A percentile compares a stretch with the other conserved stretches of the same genome.
These are phyloP conservation scores for Manduca sexta DNA, from an alignment of 1,140 invertebrate species.

Conservation along the genomic window DNA sequence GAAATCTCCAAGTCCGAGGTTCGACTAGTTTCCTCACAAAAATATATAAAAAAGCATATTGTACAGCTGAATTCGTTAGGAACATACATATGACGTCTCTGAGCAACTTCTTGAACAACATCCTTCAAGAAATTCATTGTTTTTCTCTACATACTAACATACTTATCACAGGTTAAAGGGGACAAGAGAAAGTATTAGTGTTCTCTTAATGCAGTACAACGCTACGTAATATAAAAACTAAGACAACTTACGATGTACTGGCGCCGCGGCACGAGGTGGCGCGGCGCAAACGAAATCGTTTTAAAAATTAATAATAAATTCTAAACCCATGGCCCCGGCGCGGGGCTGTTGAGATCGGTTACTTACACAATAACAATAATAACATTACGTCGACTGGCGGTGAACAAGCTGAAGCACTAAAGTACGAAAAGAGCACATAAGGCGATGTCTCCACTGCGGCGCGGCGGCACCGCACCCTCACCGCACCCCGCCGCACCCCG, in stretches of 20 bases:
- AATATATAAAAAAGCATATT: slow-evolving; percentile 48
- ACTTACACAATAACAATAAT: slow-evolving; percentile 52
- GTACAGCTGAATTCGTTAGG: slow-evolving; percentile 64
- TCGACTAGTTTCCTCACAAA: slow-evolving; percentile 53
- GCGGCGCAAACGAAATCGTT: slow-evolving; percentile 30
- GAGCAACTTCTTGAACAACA: slow-evolving; percentile 61
- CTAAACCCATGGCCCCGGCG: slow-evolving; percentile 50
- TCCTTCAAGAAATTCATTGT: slow-evolving; percentile 56
- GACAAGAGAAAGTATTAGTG: slow-evolving; percentile 70
- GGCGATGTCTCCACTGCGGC: slow-evolving; percentile 16
- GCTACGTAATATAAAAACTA: slow-evolving; percentile 51
- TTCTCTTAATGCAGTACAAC: slow-evolving; percentile 59
- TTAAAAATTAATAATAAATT: slow-evolving; percentile 50
- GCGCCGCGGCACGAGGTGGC: slow-evolving; percentile 21
- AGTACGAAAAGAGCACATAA: slow-evolving; percentile 29
- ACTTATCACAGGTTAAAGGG: slow-evolving; percentile 72
- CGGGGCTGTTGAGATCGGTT: slow-evolving; percentile 64
- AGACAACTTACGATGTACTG: slow-evolving; percentile 56
- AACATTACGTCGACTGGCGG: slow-evolving; percentile 44
- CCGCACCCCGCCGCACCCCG: slow-evolving; percentile 6
- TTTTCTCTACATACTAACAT: slow-evolving; percentile 55
- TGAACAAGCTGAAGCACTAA: slow-evolving; percentile 44
- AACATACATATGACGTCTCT: slow-evolving; percentile 58
- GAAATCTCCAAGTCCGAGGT: slow-evolving; percentile 26
- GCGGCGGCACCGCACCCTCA: neutral